Conservation (phyloP, 1,140 invertebrate species). For the Daktulosphaira vitifoliae region DNA sequence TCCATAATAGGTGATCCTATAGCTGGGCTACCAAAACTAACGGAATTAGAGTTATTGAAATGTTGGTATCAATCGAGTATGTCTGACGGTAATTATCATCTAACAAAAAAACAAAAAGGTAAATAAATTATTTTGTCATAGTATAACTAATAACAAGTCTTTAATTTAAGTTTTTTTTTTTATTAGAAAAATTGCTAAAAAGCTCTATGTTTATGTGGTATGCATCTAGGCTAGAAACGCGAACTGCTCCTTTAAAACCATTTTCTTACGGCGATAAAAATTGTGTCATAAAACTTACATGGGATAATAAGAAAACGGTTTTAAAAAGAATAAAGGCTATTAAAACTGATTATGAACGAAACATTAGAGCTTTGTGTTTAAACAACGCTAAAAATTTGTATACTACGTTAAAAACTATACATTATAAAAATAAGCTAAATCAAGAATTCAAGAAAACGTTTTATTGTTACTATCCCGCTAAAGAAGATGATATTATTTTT, state of each 20-base stretch:
- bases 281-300: background rate
- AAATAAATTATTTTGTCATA: background rate
- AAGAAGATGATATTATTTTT: background rate
- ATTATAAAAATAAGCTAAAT: slow-evolving; percentile 4
- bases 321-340: background rate
- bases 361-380: background rate
- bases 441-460: background rate
- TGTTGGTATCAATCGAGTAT: background rate
- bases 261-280: background rate
- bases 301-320: background rate
- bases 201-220: background rate
- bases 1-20: background rate
- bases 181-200: background rate
- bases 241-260: background rate
- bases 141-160: background rate
- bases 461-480: background rate
- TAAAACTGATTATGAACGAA: background rate
- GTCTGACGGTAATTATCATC: background rate
- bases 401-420: background rate
- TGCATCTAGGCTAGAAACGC: background rate
- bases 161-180: too few relatives aligned
- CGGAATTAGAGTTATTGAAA: background rate
- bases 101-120: background rate
- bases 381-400: background rate
- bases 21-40: background rate